These are phyloP conservation scores for Spheniscus humboldti DNA, from an alignment of 2,797 vertebrate genomes.

Conservation along the genomic window DNA sequence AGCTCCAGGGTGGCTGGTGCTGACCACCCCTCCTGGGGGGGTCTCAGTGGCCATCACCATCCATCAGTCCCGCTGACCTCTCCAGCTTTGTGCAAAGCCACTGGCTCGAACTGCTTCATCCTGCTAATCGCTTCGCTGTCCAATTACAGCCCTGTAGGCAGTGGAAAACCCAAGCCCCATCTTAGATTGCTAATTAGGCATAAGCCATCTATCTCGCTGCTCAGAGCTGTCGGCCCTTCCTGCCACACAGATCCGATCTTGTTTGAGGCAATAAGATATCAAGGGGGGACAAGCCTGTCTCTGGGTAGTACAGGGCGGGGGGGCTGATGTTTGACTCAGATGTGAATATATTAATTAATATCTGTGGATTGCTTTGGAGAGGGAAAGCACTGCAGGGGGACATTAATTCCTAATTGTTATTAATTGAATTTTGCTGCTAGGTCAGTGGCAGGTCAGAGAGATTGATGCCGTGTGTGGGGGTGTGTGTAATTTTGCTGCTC, in stretches of 20 bases:
- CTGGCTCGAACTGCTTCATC: neutral
- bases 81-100: neutral
- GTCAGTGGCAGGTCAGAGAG: neutral
- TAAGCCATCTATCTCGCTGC: neutral
- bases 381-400: neutral
- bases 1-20: neutral
- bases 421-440: conserved; percentile 8
- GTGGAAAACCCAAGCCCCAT: neutral
- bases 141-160: neutral
- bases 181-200: neutral
- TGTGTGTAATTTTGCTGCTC: neutral
- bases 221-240: conserved; percentile 1
- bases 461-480: neutral
- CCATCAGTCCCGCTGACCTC: neutral
- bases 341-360: conserved; percentile 5
- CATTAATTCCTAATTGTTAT: conserved; percentile 35
- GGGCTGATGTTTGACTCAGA: neutral
- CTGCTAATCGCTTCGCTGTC: rapidly evolving
- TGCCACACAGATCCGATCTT: neutral
- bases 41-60: neutral
- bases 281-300: neutral
- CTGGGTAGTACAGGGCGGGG: neutral
- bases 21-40: neutral
- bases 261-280: neutral
- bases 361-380: neutral